Conservation (phyloP, 2,797 vertebrate genomes). For the Octomys mimax region DNA sequence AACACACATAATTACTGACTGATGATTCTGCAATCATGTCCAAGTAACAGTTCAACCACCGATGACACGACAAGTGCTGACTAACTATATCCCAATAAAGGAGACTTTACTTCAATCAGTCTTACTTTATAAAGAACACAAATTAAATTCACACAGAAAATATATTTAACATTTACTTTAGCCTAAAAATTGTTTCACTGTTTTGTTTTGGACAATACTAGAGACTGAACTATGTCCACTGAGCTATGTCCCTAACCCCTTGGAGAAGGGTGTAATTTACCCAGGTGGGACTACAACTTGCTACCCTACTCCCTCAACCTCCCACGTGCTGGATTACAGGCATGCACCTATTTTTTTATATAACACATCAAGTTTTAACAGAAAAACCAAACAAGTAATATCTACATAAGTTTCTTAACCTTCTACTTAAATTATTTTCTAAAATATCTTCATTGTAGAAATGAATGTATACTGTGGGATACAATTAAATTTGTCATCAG, state of each 20-base stretch:
- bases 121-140: constrained; percentile 1
- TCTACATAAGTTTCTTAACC: constrained; percentile 1
- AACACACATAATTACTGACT: background rate
- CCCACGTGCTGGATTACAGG: background rate
- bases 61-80: constrained; percentile 22
- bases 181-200: background rate
- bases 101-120: background rate
- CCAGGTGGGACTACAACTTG: background rate
- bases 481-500: background rate
- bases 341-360: background rate
- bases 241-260: background rate
- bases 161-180: constrained; percentile 42
- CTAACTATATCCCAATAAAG: constrained; percentile 1
- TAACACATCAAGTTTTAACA: background rate
- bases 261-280: background rate
- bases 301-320: background rate
- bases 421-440: constrained; percentile 39
- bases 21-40: background rate
- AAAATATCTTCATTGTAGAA: constrained; percentile 9
- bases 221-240: background rate
- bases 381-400: constrained; percentile 37
- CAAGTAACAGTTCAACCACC: background rate
- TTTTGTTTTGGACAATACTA: background rate
- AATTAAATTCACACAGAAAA: constrained; percentile 27
- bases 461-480: background rate